These are phyloP conservation scores for Delphinapterus leucas DNA, from an alignment of 2,113 vertebrate genomes.

Conservation along the genomic window DNA sequence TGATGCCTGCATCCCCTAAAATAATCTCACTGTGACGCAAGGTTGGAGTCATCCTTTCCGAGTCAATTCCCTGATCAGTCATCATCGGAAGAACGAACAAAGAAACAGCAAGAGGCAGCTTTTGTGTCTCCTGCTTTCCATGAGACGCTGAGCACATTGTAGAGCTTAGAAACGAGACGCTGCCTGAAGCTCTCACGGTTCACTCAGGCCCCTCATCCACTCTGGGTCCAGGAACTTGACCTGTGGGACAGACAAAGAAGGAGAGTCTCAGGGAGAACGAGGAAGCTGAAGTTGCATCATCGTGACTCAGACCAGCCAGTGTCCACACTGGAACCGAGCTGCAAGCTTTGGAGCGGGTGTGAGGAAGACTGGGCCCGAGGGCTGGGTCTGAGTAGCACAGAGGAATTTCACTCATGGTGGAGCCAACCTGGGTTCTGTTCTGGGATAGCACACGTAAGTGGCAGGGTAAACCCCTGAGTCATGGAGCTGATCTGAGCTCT, in stretches of 20 bases:
- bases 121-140: not conserved
- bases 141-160: accelerated
- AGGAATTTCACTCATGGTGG: conserved; percentile 29
- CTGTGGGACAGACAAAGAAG: not conserved
- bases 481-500: conserved; percentile 29
- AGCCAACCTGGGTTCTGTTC: not conserved
- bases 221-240: not conserved
- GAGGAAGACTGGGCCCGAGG: not conserved
- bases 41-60: not conserved
- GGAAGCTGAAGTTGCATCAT: not conserved
- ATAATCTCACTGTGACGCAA: not conserved
- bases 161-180: not conserved
- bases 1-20: not conserved
- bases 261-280: not conserved
- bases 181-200: accelerated
- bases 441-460: not conserved
- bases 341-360: not conserved
- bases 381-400: not conserved
- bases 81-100: not conserved
- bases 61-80: not conserved
- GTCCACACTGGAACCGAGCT: not conserved
- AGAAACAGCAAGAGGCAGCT: not conserved
- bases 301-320: accelerated
- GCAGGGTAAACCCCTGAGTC: conserved; percentile 28
- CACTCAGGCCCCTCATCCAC: not conserved